These are phyloP conservation scores for Dasyornis broadbenti DNA, from an alignment of 2,113 vertebrate genomes.

Conservation along the genomic window DNA sequence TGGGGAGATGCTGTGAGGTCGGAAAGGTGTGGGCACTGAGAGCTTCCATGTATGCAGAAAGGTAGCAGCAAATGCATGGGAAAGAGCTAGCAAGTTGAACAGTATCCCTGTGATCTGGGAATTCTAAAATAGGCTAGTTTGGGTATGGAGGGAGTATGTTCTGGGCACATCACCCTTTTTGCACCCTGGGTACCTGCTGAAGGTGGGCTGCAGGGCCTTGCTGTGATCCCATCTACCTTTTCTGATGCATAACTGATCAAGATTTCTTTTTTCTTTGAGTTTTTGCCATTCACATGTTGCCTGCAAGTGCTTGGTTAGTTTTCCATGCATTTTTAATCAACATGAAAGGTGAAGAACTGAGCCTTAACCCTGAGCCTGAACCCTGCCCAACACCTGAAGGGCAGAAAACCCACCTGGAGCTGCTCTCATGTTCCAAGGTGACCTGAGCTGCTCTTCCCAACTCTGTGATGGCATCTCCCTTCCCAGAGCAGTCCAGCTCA, in stretches of 20 bases:
- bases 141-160: neutral
- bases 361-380: neutral
- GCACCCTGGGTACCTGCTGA: neutral
- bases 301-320: neutral
- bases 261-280: neutral
- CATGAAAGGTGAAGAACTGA: neutral
- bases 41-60: neutral
- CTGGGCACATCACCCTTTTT: rapidly evolving
- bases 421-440: neutral
- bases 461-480: rapidly evolving
- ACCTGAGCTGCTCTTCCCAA: neutral
- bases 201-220: neutral
- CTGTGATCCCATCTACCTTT: rapidly evolving
- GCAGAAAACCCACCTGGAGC: neutral
- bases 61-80: neutral
- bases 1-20: neutral
- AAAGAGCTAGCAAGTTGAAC: neutral
- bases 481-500: neutral
- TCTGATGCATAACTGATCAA: neutral
- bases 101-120: neutral
- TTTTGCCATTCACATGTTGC: neutral
- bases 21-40: neutral
- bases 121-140: neutral
- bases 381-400: neutral
- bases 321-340: neutral